Evolutionary conservation across 1,140 invertebrate genomes (phyloP).

Genomic region (Hyles euphorbiae): DNA sequence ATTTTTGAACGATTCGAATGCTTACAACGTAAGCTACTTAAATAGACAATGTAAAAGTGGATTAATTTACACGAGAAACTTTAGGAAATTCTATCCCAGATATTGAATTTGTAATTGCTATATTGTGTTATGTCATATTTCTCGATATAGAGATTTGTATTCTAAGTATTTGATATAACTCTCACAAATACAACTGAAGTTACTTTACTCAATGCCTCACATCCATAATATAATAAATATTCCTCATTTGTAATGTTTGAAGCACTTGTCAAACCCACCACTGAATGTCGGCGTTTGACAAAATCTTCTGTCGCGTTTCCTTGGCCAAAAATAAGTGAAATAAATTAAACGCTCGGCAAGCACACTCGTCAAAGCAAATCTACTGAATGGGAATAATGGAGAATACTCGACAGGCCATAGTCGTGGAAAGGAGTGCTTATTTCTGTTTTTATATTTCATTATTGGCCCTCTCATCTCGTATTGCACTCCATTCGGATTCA

Average conservation of each 20-base stretch:
- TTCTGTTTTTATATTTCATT: constrained; percentile 74
- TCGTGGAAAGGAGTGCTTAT: constrained; percentile 63
- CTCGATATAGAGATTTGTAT: no score
- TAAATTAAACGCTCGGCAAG: constrained; percentile 60
- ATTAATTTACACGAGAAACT: no score
- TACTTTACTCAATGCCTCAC: no score
- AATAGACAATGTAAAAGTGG: not conserved
- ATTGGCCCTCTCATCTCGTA: constrained; percentile 72
- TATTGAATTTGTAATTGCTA: no score
- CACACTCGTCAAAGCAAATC: constrained; percentile 54
- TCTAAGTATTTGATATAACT: no score
- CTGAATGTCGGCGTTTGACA: no score
- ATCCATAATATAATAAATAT: no score
- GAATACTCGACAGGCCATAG: constrained; percentile 51
- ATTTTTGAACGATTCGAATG: constrained; percentile 33
- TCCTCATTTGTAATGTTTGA: no score
- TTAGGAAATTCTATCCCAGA: no score
- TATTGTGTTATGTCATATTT: no score
- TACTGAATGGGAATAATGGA: constrained; percentile 64
- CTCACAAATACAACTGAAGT: no score
- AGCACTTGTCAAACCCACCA: no score
- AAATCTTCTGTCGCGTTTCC: constrained; percentile 7
- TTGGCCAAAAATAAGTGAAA: constrained; percentile 37
- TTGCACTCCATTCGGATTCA: constrained; percentile 68
- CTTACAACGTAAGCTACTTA: constrained; percentile 5